Percentiles rank a stretch among this genome's conserved stretches.
Evolutionary conservation across 2,797 vertebrate species (phyloP).

Genomic region (Liasis olivaceus): DNA sequence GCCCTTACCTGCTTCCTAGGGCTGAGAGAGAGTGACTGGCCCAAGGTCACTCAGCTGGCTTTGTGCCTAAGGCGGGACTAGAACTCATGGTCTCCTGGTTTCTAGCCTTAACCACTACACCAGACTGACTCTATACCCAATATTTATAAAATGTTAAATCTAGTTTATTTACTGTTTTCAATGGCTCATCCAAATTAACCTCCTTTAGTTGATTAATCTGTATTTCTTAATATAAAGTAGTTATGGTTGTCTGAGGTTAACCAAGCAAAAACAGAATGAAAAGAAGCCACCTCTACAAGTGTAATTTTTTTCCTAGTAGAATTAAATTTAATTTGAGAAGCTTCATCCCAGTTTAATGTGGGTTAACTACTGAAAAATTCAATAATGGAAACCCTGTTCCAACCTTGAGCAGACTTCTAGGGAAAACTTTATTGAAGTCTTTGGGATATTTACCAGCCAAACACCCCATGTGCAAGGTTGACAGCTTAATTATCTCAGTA

Average conservation of each 20-base stretch:
- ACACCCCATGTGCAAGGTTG: background rate
- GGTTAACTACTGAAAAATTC: background rate
- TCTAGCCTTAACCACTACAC: background rate
- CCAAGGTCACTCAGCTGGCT: background rate
- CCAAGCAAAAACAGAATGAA: background rate
- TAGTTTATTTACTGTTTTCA: background rate
- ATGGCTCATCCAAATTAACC: background rate
- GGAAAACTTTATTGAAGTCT: background rate
- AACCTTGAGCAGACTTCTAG: background rate
- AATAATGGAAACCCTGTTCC: background rate
- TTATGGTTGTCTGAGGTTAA: background rate
- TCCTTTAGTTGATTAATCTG: background rate
- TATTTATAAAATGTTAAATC: background rate
- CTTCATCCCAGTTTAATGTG: background rate
- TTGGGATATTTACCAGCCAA: background rate
- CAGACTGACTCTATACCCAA: background rate
- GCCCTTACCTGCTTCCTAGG: background rate
- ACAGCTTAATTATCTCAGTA: constrained; percentile 24
- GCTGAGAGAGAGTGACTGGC: background rate
- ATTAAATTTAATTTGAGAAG: background rate
- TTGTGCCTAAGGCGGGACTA: background rate
- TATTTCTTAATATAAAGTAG: background rate
- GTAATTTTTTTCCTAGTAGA: background rate
- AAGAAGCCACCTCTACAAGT: background rate
- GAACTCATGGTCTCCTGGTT: background rate